phyloP scores from a whole-genome alignment of 2,888 invertebrate species.

The Microctonus aethiopoides region DNA sequence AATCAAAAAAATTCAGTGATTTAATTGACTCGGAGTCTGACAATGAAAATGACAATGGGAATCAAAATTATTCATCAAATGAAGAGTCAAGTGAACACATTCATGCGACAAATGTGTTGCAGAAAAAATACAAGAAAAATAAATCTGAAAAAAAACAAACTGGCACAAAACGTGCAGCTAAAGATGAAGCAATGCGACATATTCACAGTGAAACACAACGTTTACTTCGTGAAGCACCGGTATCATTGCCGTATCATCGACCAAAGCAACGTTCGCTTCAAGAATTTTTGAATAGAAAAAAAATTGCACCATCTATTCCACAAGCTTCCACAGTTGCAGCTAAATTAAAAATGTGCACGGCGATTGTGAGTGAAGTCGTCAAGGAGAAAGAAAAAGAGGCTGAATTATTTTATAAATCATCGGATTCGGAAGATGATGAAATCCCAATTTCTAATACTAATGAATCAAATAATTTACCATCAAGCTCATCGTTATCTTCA shows the following conservation, averaged over 20 bases:
- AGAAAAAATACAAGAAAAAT: conserved; percentile 24
- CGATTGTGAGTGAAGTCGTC: conserved; percentile 73
- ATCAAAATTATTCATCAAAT: neutral
- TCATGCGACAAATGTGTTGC: no score
- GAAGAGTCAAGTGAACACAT: neutral
- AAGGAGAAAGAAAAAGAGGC: conserved; percentile 81
- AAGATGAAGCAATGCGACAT: conserved; percentile 76
- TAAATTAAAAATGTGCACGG: conserved; percentile 75
- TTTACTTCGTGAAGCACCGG: conserved; percentile 78
- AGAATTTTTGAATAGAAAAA: conserved; percentile 77
- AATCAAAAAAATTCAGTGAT: conserved; percentile 40
- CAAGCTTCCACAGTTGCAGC: conserved; percentile 66
- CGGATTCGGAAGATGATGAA: conserved; percentile 69
- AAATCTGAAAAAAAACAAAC: conserved; percentile 39
- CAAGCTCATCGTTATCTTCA: neutral
- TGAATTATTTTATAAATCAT: conserved; percentile 80
- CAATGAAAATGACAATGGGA: conserved; percentile 30
- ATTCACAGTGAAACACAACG: conserved; percentile 88
- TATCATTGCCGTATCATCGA: conserved; percentile 87
- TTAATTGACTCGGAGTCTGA: conserved; percentile 53
- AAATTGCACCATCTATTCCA: conserved; percentile 53
- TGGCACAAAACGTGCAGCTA: conserved; percentile 53
- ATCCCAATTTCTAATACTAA: neutral
- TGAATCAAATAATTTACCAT: neutral
- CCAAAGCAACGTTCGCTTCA: conserved; percentile 83